Base-by-base conservation (phyloP, 2,888 invertebrate species). In the Vanessa cardui region DNA sequence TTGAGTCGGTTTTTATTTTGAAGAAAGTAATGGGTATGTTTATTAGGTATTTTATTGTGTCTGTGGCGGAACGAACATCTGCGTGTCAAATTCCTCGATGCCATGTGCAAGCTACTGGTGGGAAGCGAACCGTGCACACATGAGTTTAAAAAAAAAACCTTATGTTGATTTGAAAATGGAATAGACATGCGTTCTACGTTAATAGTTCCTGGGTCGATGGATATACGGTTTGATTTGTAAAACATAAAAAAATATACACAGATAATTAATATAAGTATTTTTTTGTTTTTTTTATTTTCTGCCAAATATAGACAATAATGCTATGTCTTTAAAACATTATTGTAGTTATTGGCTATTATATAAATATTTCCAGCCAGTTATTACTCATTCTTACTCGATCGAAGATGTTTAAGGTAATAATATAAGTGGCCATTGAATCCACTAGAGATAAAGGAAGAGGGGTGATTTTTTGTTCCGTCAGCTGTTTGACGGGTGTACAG, bases 51-150 rank as follows among this genome's bases (percentile, higher is more conserved):
- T 88, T 89, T 87, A 89, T 87, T 83, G 80, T 85, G 83, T 84
- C 83, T 75, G 78, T 81, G 82, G 81, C 84, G 85, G 86, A 86
- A 87, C 85, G 86, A 85, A 88, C 92, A 92, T 92, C 92, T 92
- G 92, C 92, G 90, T 89, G 90, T 91, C 90, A 86, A 92, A 92
- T 92, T 92, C 92, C 91, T 87, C 76, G 76, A 79, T 81, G 90
- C 89, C 92, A 92, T 92, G 91, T 92, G 92, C 90, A 85, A 73
- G 83, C 84, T 80, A 81, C 83, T 86, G 86, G 83, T 89, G 91
- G 89, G 90, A 90, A 91, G 75, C 90, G 84, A 84, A 86, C 85
- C 90, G 85, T 89, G 85, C 83, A 83, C 83, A 84, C 83, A 84
- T 83, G 84, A 80, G 73, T 69, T 73, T 75, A 81, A 86, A 87